Evolutionary conservation across 2,888 invertebrate species (phyloP).

Genomic region (Folsomia candida): DNA sequence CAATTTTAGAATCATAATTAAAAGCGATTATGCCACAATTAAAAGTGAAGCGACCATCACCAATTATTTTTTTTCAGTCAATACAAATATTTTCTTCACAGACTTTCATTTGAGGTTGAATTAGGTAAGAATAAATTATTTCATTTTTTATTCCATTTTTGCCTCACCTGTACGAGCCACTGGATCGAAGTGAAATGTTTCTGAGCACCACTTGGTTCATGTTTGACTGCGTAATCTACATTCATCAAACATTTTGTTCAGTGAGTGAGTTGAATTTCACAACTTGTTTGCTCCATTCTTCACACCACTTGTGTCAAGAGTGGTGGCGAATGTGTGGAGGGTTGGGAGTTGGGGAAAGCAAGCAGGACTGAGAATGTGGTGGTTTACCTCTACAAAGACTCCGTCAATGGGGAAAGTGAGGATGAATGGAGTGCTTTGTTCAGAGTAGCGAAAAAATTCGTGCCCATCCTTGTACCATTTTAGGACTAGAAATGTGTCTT

Average conservation of each 20-base stretch:
- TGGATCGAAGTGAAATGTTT: slow-evolving; percentile 43
- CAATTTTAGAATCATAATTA: slow-evolving; percentile 30
- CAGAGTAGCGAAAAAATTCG: slow-evolving; percentile 38
- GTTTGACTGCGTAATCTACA: slow-evolving; percentile 38
- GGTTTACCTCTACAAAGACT: slow-evolving; percentile 37
- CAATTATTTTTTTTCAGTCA: no score
- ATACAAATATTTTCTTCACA: no score
- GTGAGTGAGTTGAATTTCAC: neutral
- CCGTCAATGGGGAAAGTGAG: slow-evolving; percentile 33
- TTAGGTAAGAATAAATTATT: no score
- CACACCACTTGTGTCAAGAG: no score
- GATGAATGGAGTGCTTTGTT: slow-evolving; percentile 20
- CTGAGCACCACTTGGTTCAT: slow-evolving; percentile 41
- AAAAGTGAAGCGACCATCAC: no score
- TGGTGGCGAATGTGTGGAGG: no score
- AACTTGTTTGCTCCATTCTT: no score
- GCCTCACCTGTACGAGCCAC: slow-evolving; percentile 41
- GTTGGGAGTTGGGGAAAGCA: neutral
- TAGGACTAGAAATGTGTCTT: slow-evolving; percentile 26
- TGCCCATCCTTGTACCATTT: slow-evolving; percentile 42
- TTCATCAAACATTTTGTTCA: neutral
- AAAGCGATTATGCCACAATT: no score
- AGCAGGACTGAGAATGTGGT: neutral
- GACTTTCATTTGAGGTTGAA: no score
- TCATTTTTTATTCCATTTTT: no score